Base-by-base conservation (phyloP, 2,888 invertebrate species). In the Melinaea menophilus region DNA sequence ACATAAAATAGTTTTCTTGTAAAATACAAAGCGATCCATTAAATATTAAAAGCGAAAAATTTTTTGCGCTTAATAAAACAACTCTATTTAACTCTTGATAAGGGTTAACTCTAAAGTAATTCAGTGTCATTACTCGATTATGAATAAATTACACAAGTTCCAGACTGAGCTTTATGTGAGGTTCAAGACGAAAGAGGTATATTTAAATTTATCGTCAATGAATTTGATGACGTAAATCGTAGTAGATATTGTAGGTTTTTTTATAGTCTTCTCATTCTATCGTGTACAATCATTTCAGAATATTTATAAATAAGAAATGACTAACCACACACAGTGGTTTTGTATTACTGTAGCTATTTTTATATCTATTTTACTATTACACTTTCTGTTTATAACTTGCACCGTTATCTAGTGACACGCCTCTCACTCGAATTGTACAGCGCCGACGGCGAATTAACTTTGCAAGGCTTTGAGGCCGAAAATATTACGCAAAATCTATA, bases 101-200 rank as follows among this genome's bases (percentile, higher is more conserved):
- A 88, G 88, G 89, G 88, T 86, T 88, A 82, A 80, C 81, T 82
- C 80, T 81, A 78, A 85, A 87, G 86, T 89, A 88, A 90, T 90
- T 88, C 89, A 88, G 89, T 90, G 88, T 89, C 90, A 90, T 88
- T 89, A 90, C 86, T 83, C 77, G 87, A 85, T 89, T 90, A 90
- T 89, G 90, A 89, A 90, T 90, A 90, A 89, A 89, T 90, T 90
- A 89, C 71, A 67, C 71, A 72, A 71, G 69, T 69, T 69, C 68
- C 79, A 79, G 77, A 79, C 76, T 74, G 73, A 77, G 76, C 80
- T 80, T 78, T 77, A 75, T 71, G 59, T 61, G 69, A 59, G 60
- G 64, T 72, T 78, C 68, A 76, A 78, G 73, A 56, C 34, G 71
- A 9, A 59, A 72, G 73, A 41, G 5, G 11, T 11, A 41, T 9